phyloP scores from a whole-genome alignment of 2,113 vertebrate species.

The Solea senegalensis region DNA sequence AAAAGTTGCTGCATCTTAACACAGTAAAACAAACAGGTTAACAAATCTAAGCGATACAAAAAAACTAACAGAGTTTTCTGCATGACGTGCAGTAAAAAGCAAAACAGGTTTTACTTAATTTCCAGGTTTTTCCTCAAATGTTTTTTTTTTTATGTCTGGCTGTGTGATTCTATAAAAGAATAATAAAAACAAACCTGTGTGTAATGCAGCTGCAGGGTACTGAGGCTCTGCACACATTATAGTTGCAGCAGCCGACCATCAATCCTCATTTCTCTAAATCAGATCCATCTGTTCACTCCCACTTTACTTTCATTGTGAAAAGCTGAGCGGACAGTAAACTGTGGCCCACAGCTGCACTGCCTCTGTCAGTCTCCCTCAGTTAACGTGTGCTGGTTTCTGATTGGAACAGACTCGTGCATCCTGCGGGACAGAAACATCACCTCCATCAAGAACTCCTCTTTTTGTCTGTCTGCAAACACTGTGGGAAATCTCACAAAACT shows the following conservation, averaged over 20 bases:
- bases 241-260: slow-evolving; percentile 5
- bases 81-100: no score
- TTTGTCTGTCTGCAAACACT: slow-evolving; percentile 92
- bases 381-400: slow-evolving; percentile 64
- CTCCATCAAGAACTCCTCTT: slow-evolving; percentile 92
- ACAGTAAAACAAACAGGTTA: no score
- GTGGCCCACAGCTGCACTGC: slow-evolving; percentile 14
- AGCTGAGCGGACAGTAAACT: slow-evolving; percentile 25
- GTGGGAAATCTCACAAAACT: slow-evolving; percentile 88
- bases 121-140: not conserved
- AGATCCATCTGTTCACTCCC: slow-evolving; percentile 12
- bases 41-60: no score
- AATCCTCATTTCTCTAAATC: slow-evolving; percentile 7
- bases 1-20: no score
- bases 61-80: no score
- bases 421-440: slow-evolving; percentile 88
- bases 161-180: not conserved
- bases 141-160: slow-evolving; percentile 5
- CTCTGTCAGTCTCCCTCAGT: slow-evolving; percentile 24
- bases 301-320: not conserved
- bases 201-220: not conserved
- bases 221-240: not conserved
- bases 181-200: not conserved
- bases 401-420: slow-evolving; percentile 90
- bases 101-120: no score